phyloP scores from a whole-genome alignment of 2,797 vertebrate genomes.

The Loriculus beryllinus region DNA sequence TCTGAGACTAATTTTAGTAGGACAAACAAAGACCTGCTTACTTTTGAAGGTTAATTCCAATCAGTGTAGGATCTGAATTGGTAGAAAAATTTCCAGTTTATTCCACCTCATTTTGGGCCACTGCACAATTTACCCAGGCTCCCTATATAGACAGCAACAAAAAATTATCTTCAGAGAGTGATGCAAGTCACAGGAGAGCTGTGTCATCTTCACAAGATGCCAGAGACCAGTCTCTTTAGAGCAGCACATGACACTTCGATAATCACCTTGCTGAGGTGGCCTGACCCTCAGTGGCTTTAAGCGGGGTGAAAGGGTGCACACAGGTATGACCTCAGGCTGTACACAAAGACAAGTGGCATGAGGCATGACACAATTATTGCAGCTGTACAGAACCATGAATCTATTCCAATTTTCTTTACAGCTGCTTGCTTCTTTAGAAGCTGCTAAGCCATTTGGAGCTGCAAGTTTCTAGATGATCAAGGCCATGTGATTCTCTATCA shows the following conservation, averaged over 20 bases:
- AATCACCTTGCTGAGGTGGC: background rate
- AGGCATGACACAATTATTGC: background rate
- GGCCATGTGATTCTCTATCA: background rate
- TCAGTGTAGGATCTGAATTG: background rate
- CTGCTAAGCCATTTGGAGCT: background rate
- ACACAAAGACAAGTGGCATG: background rate
- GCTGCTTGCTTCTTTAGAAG: background rate
- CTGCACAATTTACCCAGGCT: background rate
- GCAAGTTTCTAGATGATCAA: background rate
- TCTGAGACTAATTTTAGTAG: background rate
- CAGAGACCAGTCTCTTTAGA: background rate
- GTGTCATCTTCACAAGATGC: background rate
- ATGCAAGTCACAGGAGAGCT: background rate
- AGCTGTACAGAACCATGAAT: background rate
- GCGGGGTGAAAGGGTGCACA: background rate
- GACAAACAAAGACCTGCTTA: background rate
- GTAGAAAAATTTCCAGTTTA: background rate
- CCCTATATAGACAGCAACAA: background rate
- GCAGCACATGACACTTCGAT: background rate
- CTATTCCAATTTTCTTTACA: background rate
- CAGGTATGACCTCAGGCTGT: background rate
- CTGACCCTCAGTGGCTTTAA: background rate
- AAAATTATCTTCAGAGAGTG: background rate
- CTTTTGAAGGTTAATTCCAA: slow-evolving; percentile 22
- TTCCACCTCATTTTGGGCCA: background rate